These are phyloP conservation scores for Sclerurus mexicanus DNA, from an alignment of 2,113 vertebrate species.

Conservation along the genomic window DNA sequence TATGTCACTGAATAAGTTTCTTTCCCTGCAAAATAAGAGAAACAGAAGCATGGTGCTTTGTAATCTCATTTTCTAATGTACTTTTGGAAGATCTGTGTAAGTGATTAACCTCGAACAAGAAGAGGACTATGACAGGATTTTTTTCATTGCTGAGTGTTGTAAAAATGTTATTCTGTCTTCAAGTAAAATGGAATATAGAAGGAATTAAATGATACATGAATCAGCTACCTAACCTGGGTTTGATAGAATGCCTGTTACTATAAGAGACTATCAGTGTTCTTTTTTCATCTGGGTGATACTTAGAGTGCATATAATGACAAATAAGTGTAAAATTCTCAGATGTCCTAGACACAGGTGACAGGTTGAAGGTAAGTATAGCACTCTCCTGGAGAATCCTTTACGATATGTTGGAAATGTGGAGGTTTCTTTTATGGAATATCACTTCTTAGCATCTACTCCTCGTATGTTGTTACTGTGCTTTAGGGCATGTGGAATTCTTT, in stretches of 20 bases:
- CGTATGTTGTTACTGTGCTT: fast-evolving
- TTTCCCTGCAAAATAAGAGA: neutral
- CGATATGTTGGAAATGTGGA: neutral
- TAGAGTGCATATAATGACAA: neutral
- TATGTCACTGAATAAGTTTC: neutral
- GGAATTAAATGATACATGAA: neutral
- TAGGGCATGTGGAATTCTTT: neutral
- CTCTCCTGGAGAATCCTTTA: neutral
- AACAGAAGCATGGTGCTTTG: fast-evolving
- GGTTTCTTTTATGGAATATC: neutral
- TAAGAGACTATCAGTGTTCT: neutral
- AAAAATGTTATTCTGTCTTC: neutral
- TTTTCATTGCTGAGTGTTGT: neutral
- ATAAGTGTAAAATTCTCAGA: neutral
- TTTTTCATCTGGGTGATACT: neutral
- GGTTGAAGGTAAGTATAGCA: neutral
- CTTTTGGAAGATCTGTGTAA: neutral
- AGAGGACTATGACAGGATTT: neutral
- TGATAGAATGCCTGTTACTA: neutral
- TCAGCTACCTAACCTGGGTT: neutral
- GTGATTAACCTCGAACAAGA: neutral
- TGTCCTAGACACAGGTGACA: neutral
- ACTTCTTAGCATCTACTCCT: neutral
- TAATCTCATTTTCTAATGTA: neutral
- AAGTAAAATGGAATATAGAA: neutral